Evolutionary conservation across 2,888 invertebrate species (phyloP).

Genomic region (Erebia epiphron): DNA sequence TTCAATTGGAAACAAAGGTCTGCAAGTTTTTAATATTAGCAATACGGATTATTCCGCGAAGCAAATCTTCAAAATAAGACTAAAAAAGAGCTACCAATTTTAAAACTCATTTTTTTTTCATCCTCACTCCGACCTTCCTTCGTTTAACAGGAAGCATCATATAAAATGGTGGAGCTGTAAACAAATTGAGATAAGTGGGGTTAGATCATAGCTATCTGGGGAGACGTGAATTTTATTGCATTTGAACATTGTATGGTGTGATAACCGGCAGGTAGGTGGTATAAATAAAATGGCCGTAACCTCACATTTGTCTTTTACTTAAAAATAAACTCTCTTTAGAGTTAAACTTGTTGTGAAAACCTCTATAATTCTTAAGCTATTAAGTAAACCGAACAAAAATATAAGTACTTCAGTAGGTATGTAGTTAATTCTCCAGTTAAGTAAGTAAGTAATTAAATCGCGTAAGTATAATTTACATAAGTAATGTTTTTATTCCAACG

Average conservation of each 20-base stretch:
- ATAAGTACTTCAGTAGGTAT: no score
- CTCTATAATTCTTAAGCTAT: no score
- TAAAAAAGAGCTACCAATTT: neutral
- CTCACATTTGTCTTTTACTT: no score
- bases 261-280: conserved; percentile 7
- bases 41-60: neutral
- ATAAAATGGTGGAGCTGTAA: conserved; percentile 26
- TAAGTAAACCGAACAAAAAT: no score
- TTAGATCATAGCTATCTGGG: conserved; percentile 32
- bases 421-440: no score
- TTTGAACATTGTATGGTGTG: conserved; percentile 7
- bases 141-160: conserved; percentile 27
- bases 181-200: conserved; percentile 30
- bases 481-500: no score
- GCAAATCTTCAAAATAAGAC: neutral
- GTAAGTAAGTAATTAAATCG: no score
- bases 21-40: neutral
- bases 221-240: conserved; percentile 21
- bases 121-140: conserved; percentile 22
- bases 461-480: no score
- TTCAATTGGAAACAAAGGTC: neutral
- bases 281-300: neutral
- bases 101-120: neutral
- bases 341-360: no score
- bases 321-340: no score